A percentile compares a stretch with the other conserved stretches of the same genome.
phyloP scores from a whole-genome alignment of 2,797 vertebrate species.

The Lophotriccus pileatus region DNA sequence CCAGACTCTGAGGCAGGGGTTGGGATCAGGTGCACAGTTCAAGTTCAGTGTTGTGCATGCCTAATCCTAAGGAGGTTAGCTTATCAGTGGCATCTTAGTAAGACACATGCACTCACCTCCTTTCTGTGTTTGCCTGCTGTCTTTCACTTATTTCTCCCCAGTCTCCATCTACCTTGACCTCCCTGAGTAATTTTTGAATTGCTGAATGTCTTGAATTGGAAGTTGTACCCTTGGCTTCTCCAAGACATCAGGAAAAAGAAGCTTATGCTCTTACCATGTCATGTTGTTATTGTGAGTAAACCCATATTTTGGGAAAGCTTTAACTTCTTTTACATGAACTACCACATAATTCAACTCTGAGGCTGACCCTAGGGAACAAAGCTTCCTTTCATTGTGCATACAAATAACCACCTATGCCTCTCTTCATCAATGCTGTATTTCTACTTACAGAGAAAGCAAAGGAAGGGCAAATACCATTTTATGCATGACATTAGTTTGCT shows the following conservation, averaged over 20 bases:
- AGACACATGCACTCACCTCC: fast-evolving
- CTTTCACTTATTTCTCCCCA: background rate
- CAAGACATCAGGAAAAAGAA: background rate
- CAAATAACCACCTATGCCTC: background rate
- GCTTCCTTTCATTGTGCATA: background rate
- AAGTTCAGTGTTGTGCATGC: background rate
- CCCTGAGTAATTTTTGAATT: background rate
- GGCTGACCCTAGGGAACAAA: background rate
- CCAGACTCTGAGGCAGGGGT: background rate
- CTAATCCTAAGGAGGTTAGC: background rate
- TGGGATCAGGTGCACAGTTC: background rate
- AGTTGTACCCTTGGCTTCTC: background rate
- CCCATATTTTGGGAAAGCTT: background rate
- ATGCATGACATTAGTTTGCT: background rate
- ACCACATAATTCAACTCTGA: background rate
- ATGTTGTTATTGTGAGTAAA: background rate
- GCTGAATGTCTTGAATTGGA: background rate
- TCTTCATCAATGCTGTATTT: background rate
- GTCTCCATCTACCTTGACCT: background rate
- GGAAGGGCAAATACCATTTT: background rate
- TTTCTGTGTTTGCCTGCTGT: background rate
- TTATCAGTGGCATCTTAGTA: background rate
- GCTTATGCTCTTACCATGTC: background rate
- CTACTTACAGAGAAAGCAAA: background rate
- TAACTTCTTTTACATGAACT: background rate